Conservation (phyloP, 2,888 invertebrate genomes). For the Ennomos quercinarius region DNA sequence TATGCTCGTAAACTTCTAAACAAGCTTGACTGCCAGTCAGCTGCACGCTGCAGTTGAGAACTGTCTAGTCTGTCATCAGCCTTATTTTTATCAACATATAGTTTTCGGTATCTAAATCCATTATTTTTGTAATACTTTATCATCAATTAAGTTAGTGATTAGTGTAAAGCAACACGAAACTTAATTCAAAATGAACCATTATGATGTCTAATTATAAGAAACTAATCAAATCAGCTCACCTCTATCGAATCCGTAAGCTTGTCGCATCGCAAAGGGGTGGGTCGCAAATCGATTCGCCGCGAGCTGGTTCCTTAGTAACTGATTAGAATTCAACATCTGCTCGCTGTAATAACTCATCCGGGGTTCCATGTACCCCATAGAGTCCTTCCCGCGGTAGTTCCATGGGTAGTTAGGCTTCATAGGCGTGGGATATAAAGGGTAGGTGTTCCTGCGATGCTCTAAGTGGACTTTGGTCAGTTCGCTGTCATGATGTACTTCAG, state of each 20-base stretch:
- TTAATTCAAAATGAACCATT: too few species aligned
- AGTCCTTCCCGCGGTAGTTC: conserved; percentile 64
- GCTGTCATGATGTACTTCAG: conserved; percentile 60
- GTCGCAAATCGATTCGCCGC: conserved; percentile 65
- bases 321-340: conserved; percentile 64
- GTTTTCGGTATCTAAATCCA: too few species aligned
- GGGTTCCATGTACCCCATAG: conserved; percentile 51
- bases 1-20: too few species aligned
- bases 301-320: conserved; percentile 67
- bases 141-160: too few species aligned
- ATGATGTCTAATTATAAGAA: too few species aligned
- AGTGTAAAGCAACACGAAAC: too few species aligned
- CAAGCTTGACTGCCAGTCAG: too few species aligned
- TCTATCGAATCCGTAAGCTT: conserved; percentile 72
- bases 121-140: too few species aligned
- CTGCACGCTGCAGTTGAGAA: too few species aligned
- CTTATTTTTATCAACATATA: too few species aligned
- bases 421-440: conserved; percentile 71
- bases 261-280: conserved; percentile 65
- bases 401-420: conserved; percentile 64
- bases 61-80: too few species aligned
- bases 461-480: conserved; percentile 56
- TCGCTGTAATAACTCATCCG: conserved; percentile 70
- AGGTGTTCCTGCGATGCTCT: conserved; percentile 69
- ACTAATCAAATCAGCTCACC: conserved; percentile 51